Conservation (phyloP, 2,888 invertebrate species). For the Eledone cirrhosa region DNA sequence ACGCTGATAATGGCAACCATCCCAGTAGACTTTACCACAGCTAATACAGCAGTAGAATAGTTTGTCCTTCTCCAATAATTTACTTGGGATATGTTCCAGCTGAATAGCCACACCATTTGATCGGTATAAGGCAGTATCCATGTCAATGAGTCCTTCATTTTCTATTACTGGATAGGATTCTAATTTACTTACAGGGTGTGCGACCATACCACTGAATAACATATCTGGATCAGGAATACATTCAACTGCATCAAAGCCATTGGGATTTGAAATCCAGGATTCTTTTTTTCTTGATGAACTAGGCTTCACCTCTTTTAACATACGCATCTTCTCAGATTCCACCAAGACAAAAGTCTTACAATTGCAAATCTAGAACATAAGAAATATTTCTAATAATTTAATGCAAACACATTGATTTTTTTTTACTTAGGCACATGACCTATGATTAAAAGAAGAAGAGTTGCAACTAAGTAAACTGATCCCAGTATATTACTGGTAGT, state of each 20-base stretch:
- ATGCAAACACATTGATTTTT: too few relatives aligned
- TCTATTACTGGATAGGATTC: slow-evolving; percentile 1
- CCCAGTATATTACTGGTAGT: too few relatives aligned
- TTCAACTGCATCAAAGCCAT: neutral
- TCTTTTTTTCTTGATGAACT: slow-evolving; percentile 29
- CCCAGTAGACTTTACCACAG: slow-evolving; percentile 83
- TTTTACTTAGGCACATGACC: too few relatives aligned
- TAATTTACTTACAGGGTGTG: neutral
- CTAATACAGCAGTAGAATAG: slow-evolving; percentile 76
- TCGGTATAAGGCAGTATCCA: slow-evolving; percentile 18
- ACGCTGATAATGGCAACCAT: slow-evolving; percentile 69
- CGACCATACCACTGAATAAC: neutral
- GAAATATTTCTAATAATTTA: too few relatives aligned
- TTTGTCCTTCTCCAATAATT: slow-evolving; percentile 69
- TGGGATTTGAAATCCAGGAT: slow-evolving; percentile 15
- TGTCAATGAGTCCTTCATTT: slow-evolving; percentile 24
- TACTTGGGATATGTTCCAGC: slow-evolving; percentile 69
- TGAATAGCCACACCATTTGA: slow-evolving; percentile 42
- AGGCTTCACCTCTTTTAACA: slow-evolving; percentile 16
- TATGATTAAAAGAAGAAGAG: too few relatives aligned
- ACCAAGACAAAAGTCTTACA: slow-evolving; percentile 10
- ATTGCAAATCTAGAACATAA: slow-evolving; percentile 3
- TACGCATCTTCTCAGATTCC: slow-evolving; percentile 18
- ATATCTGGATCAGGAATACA: slow-evolving; percentile 12
- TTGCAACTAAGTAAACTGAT: too few relatives aligned